Conservation (phyloP, 2,113 vertebrate species). For the Tapirus terrestris region DNA sequence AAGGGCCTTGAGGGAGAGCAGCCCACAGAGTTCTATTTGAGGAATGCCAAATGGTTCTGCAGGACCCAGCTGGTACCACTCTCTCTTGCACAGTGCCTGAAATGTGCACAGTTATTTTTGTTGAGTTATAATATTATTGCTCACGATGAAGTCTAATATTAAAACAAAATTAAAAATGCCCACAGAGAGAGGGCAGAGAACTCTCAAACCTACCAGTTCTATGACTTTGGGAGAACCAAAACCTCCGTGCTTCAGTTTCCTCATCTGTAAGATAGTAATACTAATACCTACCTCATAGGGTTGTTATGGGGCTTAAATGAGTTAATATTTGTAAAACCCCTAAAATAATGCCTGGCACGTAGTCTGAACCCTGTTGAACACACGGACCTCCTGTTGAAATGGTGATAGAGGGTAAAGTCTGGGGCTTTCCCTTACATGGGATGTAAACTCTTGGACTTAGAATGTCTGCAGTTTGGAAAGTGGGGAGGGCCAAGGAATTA, state of each 20-base stretch:
- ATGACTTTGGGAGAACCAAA: not conserved
- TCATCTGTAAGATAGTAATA: not conserved
- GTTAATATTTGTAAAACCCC: not conserved
- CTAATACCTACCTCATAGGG: not conserved
- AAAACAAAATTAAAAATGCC: conserved; percentile 38
- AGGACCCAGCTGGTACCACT: conserved; percentile 67
- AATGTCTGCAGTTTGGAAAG: not conserved
- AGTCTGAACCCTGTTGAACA: not conserved
- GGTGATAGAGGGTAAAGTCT: not conserved
- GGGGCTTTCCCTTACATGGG: not conserved
- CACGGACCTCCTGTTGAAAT: not conserved
- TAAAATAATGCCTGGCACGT: not conserved
- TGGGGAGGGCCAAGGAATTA: not conserved
- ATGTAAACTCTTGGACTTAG: not conserved
- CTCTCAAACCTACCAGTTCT: not conserved
- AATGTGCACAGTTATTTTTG: conserved; percentile 69
- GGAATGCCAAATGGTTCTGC: conserved; percentile 73
- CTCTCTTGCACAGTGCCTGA: conserved; percentile 50
- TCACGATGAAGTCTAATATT: conserved; percentile 66
- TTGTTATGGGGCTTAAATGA: not conserved
- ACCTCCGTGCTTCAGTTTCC: not conserved
- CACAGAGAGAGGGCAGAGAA: not conserved
- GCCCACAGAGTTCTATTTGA: conserved; percentile 80
- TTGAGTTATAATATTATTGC: conserved; percentile 73
- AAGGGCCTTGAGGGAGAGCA: conserved; percentile 58